Base-by-base conservation (phyloP, 1,140 invertebrate species). In the Bombus soroeensis region DNA sequence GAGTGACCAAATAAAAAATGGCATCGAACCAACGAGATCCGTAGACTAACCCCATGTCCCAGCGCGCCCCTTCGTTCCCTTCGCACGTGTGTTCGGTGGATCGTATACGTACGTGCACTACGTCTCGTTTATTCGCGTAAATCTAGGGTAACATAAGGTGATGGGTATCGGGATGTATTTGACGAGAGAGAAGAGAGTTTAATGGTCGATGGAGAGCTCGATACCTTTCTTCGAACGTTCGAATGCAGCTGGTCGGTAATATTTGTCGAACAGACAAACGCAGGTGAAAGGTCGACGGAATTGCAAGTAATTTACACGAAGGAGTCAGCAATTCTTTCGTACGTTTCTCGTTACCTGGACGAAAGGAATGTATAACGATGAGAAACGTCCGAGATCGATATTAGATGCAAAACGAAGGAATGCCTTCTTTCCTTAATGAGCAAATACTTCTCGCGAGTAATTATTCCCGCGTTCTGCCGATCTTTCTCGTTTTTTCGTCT, bases 361-460 rank as follows among this genome's bases (percentile, higher is more conserved):
- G 28, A 70, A 41, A 53, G n/a, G 41, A 47, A 41, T 32, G 68
- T 13, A 39, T 59, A 81, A 81, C 32, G 68, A 59, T 18, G 68
- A 39, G 68, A 72, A 41, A 81, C 37, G 66, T 1, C 2, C 9
- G 22, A 39, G 66, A 28, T 74, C 71, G 70, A 81, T 81, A 81
- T 43, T 25, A 73, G 79, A 73, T 28, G 70, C 37, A 53, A 73
- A 59, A 34, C 10, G n/a, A 62, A 59, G 80, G 53, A 74, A 74
- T 37, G 18, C 12, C 53, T 81, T 75, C 39, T 82, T 82, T 75
- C 12, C 22, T 82, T 81, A 81, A 81, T 59, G 79, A 81, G 79
- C 70, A 81, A 62, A 81, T 62, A 81, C 53, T 73, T 81, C 68
- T 62, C 53, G n/a, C 70, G 37, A 81, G n/a, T 43, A 81, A 73